Conservation (phyloP, 1,140 invertebrate species). For the Coptotermes formosanus region DNA sequence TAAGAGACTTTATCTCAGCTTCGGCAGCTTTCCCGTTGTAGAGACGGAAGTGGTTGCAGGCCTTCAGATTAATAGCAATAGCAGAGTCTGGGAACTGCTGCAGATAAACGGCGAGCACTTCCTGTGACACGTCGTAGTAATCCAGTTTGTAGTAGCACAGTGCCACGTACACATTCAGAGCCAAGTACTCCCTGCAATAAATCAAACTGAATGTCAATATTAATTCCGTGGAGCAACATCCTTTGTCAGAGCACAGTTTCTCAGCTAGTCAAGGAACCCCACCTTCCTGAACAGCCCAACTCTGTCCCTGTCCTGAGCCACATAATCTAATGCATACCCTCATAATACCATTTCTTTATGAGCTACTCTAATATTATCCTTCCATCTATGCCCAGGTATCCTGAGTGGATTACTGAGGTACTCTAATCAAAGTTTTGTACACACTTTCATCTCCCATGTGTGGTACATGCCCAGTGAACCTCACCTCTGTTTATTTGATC, state of each 20-base stretch:
- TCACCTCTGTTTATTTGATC: too few relatives aligned
- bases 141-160: constrained; percentile 98
- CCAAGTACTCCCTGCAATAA: constrained; percentile 78
- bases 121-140: constrained; percentile 88
- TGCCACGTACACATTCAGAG: constrained; percentile 95
- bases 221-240: not conserved
- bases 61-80: constrained; percentile 94
- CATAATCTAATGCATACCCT: too few relatives aligned
- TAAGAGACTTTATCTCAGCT: constrained; percentile 74
- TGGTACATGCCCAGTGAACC: too few relatives aligned
- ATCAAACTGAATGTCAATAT: not conserved
- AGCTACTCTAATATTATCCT: too few relatives aligned
- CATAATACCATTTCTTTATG: too few relatives aligned
- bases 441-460: too few relatives aligned
- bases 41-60: constrained; percentile 82
- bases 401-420: too few relatives aligned
- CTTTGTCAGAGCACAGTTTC: not conserved
- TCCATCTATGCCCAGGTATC: too few relatives aligned
- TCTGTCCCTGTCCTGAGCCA: too few relatives aligned
- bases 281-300: too few relatives aligned
- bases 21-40: constrained; percentile 95
- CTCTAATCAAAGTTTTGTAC: too few relatives aligned
- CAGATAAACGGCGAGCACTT: constrained; percentile 91
- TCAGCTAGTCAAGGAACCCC: not conserved
- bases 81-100: constrained; percentile 91